These are phyloP conservation scores for Aleadryas rufinucha DNA, from an alignment of 2,113 vertebrate species.

Conservation along the genomic window DNA sequence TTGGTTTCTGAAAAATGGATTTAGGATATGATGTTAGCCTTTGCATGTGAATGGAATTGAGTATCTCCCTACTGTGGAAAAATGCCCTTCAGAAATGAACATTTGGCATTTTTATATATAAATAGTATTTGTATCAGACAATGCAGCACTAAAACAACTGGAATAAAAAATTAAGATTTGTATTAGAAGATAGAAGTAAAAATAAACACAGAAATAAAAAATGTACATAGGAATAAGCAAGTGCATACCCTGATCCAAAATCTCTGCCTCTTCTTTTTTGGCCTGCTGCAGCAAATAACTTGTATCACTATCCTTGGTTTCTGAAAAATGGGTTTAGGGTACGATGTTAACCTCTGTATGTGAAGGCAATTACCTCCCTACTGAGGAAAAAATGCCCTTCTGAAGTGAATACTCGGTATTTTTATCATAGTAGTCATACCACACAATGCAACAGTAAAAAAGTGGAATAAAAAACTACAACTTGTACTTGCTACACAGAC, in stretches of 20 bases:
- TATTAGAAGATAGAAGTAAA: background rate
- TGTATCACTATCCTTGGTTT: constrained; percentile 69
- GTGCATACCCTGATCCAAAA: constrained; percentile 83
- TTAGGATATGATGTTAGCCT: background rate
- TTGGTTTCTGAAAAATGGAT: constrained; percentile 57
- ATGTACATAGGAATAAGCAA: background rate
- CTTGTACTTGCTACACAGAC: background rate
- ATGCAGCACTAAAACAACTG: background rate
- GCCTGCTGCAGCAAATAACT: constrained; percentile 57
- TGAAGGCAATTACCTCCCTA: background rate
- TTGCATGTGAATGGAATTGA: background rate
- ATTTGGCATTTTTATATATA: background rate
- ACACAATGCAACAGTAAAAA: background rate
- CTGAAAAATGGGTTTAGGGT: constrained; percentile 36
- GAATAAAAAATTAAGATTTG: background rate
- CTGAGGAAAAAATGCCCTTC: background rate
- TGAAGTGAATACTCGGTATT: background rate
- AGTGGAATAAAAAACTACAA: background rate
- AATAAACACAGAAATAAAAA: background rate
- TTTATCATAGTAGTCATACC: background rate
- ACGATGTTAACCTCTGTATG: background rate
- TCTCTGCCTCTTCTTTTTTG: constrained; percentile 74
- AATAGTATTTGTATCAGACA: background rate
- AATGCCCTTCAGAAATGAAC: background rate
- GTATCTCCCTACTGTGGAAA: background rate